Percentiles rank a stretch among this genome's conserved stretches.
phyloP scores from a whole-genome alignment of 1,140 invertebrate species.

The Cherax destructor region DNA sequence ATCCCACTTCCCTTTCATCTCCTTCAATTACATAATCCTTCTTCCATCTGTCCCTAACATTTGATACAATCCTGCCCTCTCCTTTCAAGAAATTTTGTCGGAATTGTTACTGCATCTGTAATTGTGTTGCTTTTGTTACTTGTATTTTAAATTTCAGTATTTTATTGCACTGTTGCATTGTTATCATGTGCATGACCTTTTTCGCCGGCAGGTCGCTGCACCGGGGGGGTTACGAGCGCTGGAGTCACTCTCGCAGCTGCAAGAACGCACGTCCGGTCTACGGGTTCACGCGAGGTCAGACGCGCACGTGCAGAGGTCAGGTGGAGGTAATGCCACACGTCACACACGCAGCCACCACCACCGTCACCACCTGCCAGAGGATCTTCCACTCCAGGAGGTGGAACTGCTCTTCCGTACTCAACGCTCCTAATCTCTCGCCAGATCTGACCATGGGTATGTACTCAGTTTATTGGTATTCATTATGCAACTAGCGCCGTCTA shows the following conservation, averaged over 20 bases:
- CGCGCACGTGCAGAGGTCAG: constrained; percentile 80
- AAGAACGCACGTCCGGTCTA: constrained; percentile 77
- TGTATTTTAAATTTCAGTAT: no score
- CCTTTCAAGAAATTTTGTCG: no score
- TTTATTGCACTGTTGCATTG: no score
- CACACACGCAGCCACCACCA: constrained; percentile 82
- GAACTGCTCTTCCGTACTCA: constrained; percentile 88
- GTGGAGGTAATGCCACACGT: constrained; percentile 87
- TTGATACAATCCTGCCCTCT: no score
- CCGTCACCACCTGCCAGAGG: constrained; percentile 83
- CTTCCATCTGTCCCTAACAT: no score
- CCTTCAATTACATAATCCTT: no score
- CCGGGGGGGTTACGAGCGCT: constrained; percentile 57
- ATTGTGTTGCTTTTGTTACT: no score
- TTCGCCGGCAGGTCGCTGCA: constrained; percentile 34
- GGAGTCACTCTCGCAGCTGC: constrained; percentile 72
- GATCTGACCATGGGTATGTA: constrained; percentile 85
- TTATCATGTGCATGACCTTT: not conserved
- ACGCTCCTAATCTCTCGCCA: constrained; percentile 83
- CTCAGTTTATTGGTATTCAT: no score
- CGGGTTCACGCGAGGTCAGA: constrained; percentile 80
- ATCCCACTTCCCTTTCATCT: no score
- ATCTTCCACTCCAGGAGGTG: constrained; percentile 85
- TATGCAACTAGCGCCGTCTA: no score
- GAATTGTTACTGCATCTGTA: no score